phyloP scores from a whole-genome alignment of 2,797 vertebrate species.

The Eutrigla gurnardus region DNA sequence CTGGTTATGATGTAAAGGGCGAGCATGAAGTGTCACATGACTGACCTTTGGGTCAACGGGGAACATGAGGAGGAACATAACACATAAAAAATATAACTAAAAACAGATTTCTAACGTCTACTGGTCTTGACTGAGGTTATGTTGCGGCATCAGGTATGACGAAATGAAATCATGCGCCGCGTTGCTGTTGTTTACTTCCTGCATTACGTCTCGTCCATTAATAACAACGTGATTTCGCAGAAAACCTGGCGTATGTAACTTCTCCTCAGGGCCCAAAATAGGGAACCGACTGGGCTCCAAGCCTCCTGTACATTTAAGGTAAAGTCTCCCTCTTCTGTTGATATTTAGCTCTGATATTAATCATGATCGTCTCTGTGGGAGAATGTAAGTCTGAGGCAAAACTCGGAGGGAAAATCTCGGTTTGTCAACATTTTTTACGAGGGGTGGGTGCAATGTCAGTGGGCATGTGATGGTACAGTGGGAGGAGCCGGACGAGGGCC shows the following conservation, averaged over 20 bases:
- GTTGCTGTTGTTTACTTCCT: slow-evolving; percentile 14
- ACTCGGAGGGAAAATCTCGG: slow-evolving; percentile 50
- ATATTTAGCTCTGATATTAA: slow-evolving; percentile 6
- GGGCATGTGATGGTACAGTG: slow-evolving; percentile 69
- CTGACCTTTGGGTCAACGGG: neutral
- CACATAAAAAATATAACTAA: too few species aligned
- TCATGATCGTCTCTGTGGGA: slow-evolving; percentile 25
- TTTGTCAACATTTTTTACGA: slow-evolving; percentile 75
- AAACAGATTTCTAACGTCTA: too few species aligned
- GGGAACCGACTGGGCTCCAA: neutral
- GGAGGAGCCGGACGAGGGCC: slow-evolving; percentile 63
- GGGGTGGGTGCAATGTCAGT: slow-evolving; percentile 45
- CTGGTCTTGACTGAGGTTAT: neutral
- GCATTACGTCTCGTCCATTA: neutral
- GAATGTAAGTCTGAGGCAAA: slow-evolving; percentile 4
- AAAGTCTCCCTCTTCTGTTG: slow-evolving; percentile 6
- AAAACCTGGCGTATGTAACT: neutral
- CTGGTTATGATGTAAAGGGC: slow-evolving; percentile 51
- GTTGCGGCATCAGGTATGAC: slow-evolving; percentile 4
- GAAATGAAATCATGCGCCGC: slow-evolving; percentile 27
- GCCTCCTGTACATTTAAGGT: neutral
- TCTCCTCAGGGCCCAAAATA: neutral
- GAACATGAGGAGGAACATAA: slow-evolving; percentile 12
- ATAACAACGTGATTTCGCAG: slow-evolving; percentile 23
- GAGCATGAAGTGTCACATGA: slow-evolving; percentile 35